Conservation (phyloP, 2,797 vertebrate genomes). For the Channa striata region DNA sequence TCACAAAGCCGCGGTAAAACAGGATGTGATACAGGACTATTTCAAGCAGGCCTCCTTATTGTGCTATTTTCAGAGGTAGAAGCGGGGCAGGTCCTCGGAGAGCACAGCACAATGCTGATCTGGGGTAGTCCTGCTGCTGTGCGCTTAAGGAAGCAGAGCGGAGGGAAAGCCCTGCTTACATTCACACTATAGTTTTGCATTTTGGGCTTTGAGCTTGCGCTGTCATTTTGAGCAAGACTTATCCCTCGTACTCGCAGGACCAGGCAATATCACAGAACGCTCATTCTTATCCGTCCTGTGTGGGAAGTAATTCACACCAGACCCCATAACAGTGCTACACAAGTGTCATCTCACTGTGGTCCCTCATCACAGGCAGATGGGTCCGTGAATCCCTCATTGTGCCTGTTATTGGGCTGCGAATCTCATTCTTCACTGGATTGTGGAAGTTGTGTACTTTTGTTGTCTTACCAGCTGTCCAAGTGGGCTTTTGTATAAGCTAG, state of each 20-base stretch:
- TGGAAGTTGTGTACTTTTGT: constrained; percentile 57
- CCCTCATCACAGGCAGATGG: constrained; percentile 68
- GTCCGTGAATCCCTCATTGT: constrained; percentile 58
- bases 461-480: constrained; percentile 66
- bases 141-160: constrained; percentile 18
- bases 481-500: constrained; percentile 20
- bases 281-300: constrained; percentile 40
- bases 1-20: constrained; percentile 48
- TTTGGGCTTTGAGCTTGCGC: constrained; percentile 25
- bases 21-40: constrained; percentile 59
- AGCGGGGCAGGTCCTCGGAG: constrained; percentile 77
- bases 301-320: constrained; percentile 58
- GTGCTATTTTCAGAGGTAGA: constrained; percentile 82
- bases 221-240: constrained; percentile 16
- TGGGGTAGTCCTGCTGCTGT: constrained; percentile 55
- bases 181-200: constrained; percentile 20
- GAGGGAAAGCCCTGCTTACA: constrained; percentile 48
- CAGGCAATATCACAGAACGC: neutral
- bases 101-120: constrained; percentile 64
- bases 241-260: neutral
- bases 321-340: constrained; percentile 55
- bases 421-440: constrained; percentile 52
- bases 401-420: constrained; percentile 66
- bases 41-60: constrained; percentile 76
- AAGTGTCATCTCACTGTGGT: constrained; percentile 55